Evolutionary conservation across 53 echinoderm and acorn worm genomes (phyloP), one percentile per base, ranked within the genome.

Genomic region (Patiria pectinifera): DNA sequence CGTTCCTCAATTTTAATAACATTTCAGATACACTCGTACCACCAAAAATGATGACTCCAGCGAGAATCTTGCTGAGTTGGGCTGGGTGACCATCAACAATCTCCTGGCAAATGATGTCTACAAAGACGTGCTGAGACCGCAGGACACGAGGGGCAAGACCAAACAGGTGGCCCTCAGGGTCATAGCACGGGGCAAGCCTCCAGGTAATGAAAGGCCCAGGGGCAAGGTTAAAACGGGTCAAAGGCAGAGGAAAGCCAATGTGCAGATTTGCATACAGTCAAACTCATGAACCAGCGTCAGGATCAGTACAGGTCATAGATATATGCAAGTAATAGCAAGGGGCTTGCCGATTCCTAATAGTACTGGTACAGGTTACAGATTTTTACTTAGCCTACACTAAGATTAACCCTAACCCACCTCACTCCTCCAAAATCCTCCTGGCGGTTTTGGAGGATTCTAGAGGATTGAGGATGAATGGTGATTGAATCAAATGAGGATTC

Each of bases 31-130:
- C 76, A 95, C 95, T 71, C 92, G 96, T 21, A 95, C 93, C 62
- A 94, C 96, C 72, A 94, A 97, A 87, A 95, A 94, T 83, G 99
- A 99, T 89, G 99, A 99, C 86, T 96, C 96, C 4, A 96, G 97
- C 45, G 97, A 99, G 60, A 95, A 99, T 76, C 92, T 97, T 46
- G 96, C 97, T 90, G 99, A 99, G 84, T 85, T 99, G 48, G 96
- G 96, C 48, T 99, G 96, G 93, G 94, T 99, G 88, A 95, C 97
- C 35, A 97, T 99, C 82, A 95, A 95, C 58, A 99, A 99, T 60
- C 95, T 99, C 45, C 92, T 99, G 45, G 95, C 96, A 18, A 99
- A 99, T 90, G 97, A 96, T 75, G 87, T 97, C 59, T 99, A 99
- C 74, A 94, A 99, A 96, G 97, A 99, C 69, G 99, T 99, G 23